Evolutionary conservation across 2,888 invertebrate genomes (phyloP), one percentile per base, ranked within the genome.

Genomic region (Ecdyonurus torrentis): DNA sequence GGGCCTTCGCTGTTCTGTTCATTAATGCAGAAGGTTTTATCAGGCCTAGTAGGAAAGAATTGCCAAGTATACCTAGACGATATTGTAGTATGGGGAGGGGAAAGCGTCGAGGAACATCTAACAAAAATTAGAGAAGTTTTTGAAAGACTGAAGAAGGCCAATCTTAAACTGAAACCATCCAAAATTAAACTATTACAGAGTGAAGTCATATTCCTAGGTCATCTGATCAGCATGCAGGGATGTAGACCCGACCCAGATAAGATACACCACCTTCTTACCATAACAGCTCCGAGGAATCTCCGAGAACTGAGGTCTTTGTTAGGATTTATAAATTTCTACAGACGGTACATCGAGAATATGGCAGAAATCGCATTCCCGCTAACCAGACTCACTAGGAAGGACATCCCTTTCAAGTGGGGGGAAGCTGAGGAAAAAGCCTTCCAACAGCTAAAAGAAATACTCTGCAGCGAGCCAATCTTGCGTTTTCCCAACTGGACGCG

Each of bases 381-480:
- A 2, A 52, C 61, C 3, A 50, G 23, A 2, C 23, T 61, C 2
- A 61, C 50, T 23, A 19, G 23, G 1, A 61, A 52, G 52, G 18
- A 52, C 15, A 19, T 19, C 18, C 19, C 18, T 10, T 25, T 7
- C 5, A n/a, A 24, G 25, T 62, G 25, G 25, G 2, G n/a, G 10
- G 58, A 19, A 18, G 25, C 18, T 2, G 25, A 58, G n/a, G 2
- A 62, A 25, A 2, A 62, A 15, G 59, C 60, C 3, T 61, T 63
- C 5, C 22, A 60, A 1, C 2, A 15, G 2, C 18, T 63, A 18
- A 22, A 25, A 20, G n/a, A n/a, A 2, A 22, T 2, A 2, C 19
- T 59, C 2, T 25, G 23, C 25, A 19, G 20, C 68, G 52, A 67
- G 2, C 63, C 63, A 2, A 22, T 60, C 1, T 24, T 63, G 24